Evolutionary conservation across 2,113 vertebrate genomes (phyloP).

Genomic region (Seriola rivoliana): DNA sequence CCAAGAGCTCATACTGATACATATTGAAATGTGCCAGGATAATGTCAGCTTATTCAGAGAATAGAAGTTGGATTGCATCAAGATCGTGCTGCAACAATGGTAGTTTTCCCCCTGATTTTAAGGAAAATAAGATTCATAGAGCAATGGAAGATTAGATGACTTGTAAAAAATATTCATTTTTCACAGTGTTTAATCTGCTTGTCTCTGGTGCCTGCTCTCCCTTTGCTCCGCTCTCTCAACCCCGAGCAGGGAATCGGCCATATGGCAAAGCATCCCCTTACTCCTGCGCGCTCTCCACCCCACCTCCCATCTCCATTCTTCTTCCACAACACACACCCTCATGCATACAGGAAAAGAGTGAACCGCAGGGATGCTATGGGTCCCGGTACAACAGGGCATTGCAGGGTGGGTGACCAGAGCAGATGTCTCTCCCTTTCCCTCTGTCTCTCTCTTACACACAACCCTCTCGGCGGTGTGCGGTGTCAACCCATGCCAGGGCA

Average conservation of each 20-base stretch:
- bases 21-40: slow-evolving; percentile 35
- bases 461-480: slow-evolving; percentile 25
- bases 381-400: slow-evolving; percentile 56
- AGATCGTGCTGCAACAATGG: slow-evolving; percentile 35
- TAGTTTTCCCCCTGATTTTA: slow-evolving; percentile 36
- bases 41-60: slow-evolving; percentile 28
- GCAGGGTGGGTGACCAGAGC: slow-evolving; percentile 69
- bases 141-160: slow-evolving; percentile 40
- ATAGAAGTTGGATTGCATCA: slow-evolving; percentile 22
- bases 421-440: slow-evolving; percentile 67
- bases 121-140: slow-evolving; percentile 22
- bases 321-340: slow-evolving; percentile 46
- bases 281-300: slow-evolving; percentile 46
- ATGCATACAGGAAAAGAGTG: slow-evolving; percentile 43
- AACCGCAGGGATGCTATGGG: slow-evolving; percentile 52
- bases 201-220: slow-evolving; percentile 32
- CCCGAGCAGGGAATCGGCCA: slow-evolving; percentile 58
- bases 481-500: slow-evolving; percentile 65
- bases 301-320: slow-evolving; percentile 46
- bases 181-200: slow-evolving; percentile 37
- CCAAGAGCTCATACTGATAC: slow-evolving; percentile 16
- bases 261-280: slow-evolving; percentile 70
- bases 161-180: slow-evolving; percentile 36
- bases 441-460: slow-evolving; percentile 32
- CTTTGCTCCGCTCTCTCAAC: slow-evolving; percentile 54